Percentiles rank a stretch among this genome's conserved stretches.
phyloP scores from a whole-genome alignment of 2,888 invertebrate species.

The Drosophila algonquin region DNA sequence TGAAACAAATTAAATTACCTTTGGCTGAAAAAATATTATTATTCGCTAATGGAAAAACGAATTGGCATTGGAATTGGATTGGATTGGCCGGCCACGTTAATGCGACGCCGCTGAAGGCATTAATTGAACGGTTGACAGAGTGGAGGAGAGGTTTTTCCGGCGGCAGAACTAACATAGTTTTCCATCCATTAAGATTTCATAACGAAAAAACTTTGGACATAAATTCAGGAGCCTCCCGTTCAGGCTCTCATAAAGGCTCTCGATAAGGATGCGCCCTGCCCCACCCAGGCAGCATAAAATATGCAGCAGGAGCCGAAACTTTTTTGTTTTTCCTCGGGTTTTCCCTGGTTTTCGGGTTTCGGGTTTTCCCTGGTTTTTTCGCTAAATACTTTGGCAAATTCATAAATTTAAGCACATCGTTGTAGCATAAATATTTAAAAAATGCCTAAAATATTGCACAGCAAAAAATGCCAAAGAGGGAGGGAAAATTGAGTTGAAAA shows the following conservation, averaged over 20 bases:
- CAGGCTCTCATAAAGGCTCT: conserved; percentile 61
- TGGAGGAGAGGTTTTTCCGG: neutral
- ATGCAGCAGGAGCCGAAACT: conserved; percentile 51
- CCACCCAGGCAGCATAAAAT: conserved; percentile 46
- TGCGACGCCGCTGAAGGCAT: neutral
- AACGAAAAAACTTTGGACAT: conserved; percentile 63
- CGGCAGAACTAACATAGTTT: conserved; percentile 30
- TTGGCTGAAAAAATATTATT: conserved; percentile 5
- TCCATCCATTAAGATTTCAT: conserved; percentile 54
- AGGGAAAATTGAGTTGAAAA: conserved; percentile 69
- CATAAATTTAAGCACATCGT: conserved; percentile 72
- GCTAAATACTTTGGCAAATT: conserved; percentile 75
- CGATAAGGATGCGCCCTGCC: conserved; percentile 46
- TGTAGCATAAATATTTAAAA: conserved; percentile 74
- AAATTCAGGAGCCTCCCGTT: conserved; percentile 52
- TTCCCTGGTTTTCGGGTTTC: neutral
- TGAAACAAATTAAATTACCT: conserved; percentile 27
- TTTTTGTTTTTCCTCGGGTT: conserved; percentile 22
- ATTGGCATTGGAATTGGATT: conserved; percentile 34
- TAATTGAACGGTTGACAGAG: neutral
- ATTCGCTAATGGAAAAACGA: conserved; percentile 17
- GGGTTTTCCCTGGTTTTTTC: conserved; percentile 29
- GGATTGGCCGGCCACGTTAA: conserved; percentile 4
- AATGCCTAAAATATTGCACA: conserved; percentile 35
- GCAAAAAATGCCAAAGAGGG: conserved; percentile 41